These are phyloP conservation scores for Leptinotarsa tumamoca DNA, from an alignment of 2,888 invertebrate genomes.

Conservation along the genomic window DNA sequence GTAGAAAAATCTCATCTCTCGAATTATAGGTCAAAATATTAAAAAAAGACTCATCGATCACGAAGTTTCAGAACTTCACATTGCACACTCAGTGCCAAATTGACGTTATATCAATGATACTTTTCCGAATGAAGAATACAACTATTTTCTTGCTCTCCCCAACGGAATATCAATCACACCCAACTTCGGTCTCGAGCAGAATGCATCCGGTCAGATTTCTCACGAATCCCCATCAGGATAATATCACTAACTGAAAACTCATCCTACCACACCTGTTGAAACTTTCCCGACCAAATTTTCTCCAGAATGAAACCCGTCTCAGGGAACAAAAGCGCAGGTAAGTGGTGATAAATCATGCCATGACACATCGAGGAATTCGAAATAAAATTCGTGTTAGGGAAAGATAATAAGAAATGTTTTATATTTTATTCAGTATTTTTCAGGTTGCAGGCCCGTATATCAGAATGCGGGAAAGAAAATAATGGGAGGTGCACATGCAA, in stretches of 20 bases:
- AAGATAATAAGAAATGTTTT: constrained; percentile 56
- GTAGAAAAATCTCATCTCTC: no score
- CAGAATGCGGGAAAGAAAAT: constrained; percentile 49
- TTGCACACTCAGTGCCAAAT: no score
- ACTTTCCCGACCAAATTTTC: constrained; percentile 7
- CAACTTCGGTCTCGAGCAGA: neutral
- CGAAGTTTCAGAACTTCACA: no score
- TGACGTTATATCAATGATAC: no score
- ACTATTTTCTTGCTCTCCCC: neutral
- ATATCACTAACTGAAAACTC: constrained; percentile 14
- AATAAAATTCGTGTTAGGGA: constrained; percentile 57
- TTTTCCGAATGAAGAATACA: no score
- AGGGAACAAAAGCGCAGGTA: constrained; percentile 14
- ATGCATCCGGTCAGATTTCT: neutral
- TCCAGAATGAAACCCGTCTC: neutral
- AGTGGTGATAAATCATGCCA: constrained; percentile 29
- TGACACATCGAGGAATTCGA: constrained; percentile 46
- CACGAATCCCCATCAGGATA: neutral
- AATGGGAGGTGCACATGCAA: constrained; percentile 60
- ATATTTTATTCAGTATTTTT: constrained; percentile 58
- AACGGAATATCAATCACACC: neutral
- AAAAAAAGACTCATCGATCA: no score
- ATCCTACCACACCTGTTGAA: constrained; percentile 26
- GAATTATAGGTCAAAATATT: no score
- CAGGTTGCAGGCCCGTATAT: constrained; percentile 54